These are phyloP conservation scores for Malacoctenus gilli DNA, from an alignment of 2,797 vertebrate genomes.

Conservation along the genomic window DNA sequence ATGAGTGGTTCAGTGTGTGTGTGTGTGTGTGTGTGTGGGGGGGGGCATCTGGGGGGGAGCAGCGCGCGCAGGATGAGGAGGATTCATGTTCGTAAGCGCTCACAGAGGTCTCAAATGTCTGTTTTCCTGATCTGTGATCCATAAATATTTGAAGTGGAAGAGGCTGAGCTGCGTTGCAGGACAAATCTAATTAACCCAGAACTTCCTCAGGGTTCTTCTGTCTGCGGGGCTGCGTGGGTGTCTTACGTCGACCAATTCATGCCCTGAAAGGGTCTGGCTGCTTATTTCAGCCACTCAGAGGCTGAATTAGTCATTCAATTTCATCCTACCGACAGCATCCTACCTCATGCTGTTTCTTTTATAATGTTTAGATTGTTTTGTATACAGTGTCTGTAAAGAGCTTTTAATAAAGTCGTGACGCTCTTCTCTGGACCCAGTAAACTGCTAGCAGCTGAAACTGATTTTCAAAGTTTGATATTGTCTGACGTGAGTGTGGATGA, in stretches of 20 bases:
- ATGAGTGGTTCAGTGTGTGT: conserved; percentile 41
- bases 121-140: conserved; percentile 80
- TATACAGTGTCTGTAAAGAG: too few species aligned
- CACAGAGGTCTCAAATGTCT: conserved; percentile 79
- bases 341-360: too few species aligned
- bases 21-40: conserved; percentile 26
- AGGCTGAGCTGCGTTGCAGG: conserved; percentile 73
- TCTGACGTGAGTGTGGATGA: too few species aligned
- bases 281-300: conserved; percentile 58
- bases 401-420: too few species aligned
- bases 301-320: conserved; percentile 42
- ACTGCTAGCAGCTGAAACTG: too few species aligned
- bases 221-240: conserved; percentile 59
- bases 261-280: conserved; percentile 65
- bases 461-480: too few species aligned
- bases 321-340: too few species aligned
- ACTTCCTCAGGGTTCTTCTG: conserved; percentile 74
- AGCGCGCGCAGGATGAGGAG: conserved; percentile 50
- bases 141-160: conserved; percentile 84
- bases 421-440: too few species aligned
- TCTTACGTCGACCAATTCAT: conserved; percentile 61
- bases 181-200: conserved; percentile 83
- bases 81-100: conserved; percentile 72
- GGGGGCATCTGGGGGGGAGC: conserved; percentile 8
- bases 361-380: too few species aligned